Evolutionary conservation across 1,140 invertebrate genomes (phyloP).

Genomic region (Bombus sibiricus): DNA sequence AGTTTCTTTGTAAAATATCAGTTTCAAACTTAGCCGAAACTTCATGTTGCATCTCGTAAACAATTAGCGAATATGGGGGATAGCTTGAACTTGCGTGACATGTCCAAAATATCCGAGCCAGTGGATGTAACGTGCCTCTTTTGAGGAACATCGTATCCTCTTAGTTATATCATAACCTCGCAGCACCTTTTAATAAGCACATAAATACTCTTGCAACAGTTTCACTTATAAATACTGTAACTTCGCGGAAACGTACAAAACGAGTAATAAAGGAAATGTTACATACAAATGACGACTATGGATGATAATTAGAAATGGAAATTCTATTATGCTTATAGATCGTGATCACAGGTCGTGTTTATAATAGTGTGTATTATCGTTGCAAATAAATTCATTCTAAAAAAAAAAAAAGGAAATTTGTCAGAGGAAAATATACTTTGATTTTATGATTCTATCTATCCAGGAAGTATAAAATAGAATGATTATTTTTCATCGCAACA

Average conservation of each 20-base stretch:
- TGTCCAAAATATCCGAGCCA: conserved; percentile 18
- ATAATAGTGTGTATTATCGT: background rate
- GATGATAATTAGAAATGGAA: background rate
- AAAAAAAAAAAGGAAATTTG: background rate
- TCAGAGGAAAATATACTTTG: too few species aligned
- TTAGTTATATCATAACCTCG: background rate
- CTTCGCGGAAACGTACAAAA: too few species aligned
- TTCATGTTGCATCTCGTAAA: conserved; percentile 22
- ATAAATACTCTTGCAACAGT: background rate
- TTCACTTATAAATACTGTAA: background rate
- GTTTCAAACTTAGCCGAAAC: conserved; percentile 41
- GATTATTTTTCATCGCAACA: background rate
- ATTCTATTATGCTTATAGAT: too few species aligned
- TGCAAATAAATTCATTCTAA: background rate
- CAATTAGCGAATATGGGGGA: conserved; percentile 34
- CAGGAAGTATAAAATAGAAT: background rate
- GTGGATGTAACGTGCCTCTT: background rate
- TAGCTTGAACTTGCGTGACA: conserved; percentile 21
- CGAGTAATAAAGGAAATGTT: background rate
- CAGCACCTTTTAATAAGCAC: background rate
- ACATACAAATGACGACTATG: background rate
- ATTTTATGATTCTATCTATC: too few species aligned
- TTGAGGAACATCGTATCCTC: background rate
- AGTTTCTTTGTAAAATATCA: conserved; percentile 50
- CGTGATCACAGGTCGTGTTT: background rate